Evolutionary conservation across 2,113 vertebrate genomes (phyloP).

Genomic region (Pongo pygmaeus): DNA sequence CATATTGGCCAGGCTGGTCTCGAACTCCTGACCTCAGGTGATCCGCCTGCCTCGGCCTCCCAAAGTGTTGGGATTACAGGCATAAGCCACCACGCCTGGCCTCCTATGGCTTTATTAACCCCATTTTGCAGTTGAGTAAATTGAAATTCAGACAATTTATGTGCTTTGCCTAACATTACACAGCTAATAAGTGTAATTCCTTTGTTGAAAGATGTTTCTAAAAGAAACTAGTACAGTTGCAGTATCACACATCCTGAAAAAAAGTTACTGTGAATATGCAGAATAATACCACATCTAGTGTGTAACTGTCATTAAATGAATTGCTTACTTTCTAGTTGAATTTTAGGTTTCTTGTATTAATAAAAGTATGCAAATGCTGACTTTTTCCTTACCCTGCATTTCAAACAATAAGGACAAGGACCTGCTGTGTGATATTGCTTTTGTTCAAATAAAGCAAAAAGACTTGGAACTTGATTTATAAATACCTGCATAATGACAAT

Average conservation of each 20-base stretch:
- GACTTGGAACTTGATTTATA: slow-evolving; percentile 26
- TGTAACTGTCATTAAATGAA: slow-evolving; percentile 9
- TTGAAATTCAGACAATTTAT: neutral
- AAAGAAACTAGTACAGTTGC: neutral
- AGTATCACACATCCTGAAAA: neutral
- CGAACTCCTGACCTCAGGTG: no score
- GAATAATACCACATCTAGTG: neutral
- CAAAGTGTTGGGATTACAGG: no score
- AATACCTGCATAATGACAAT: slow-evolving; percentile 44
- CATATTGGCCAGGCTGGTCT: no score
- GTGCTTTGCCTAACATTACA: neutral
- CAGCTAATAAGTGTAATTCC: neutral
- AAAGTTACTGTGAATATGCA: slow-evolving; percentile 4
- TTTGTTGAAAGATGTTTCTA: neutral
- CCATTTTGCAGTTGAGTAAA: neutral
- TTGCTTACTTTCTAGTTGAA: slow-evolving; percentile 25
- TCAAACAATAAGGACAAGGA: slow-evolving; percentile 37
- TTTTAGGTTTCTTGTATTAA: slow-evolving; percentile 36
- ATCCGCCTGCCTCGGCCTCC: no score
- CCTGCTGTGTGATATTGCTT: slow-evolving; percentile 26
- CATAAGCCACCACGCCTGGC: no score
- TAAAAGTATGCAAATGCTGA: slow-evolving; percentile 36
- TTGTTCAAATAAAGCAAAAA: slow-evolving; percentile 45
- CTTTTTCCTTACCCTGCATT: neutral
- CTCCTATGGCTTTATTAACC: neutral